phyloP scores from a whole-genome alignment of 2,797 vertebrate genomes.

The Typhlichthys eigenmanni region DNA sequence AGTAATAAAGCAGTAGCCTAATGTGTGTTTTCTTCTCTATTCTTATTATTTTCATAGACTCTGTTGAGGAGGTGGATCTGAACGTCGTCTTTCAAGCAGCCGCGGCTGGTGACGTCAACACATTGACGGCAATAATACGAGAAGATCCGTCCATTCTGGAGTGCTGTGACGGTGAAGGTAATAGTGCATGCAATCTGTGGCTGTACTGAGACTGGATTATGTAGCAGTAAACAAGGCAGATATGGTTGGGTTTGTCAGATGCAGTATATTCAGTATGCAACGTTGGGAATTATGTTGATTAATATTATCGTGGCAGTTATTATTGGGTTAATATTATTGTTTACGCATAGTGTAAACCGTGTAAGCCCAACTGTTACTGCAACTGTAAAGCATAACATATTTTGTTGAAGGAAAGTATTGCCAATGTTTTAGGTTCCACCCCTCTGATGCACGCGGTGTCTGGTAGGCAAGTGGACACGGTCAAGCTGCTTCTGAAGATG shows the following conservation, averaged over 20 bases:
- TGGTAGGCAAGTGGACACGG: conserved; percentile 86
- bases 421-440: conserved; percentile 78
- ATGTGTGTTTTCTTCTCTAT: too few species aligned
- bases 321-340: background rate
- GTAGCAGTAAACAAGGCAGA: background rate
- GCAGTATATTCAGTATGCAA: background rate
- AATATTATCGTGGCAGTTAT: background rate
- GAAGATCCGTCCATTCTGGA: conserved; percentile 89
- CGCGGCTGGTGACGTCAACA: conserved; percentile 83
- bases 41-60: conserved; percentile 70
- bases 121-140: conserved; percentile 82
- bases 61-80: conserved; percentile 82
- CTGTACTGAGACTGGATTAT: background rate
- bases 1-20: too few species aligned
- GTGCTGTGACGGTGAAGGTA: conserved; percentile 86
- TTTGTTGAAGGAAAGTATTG: too few species aligned
- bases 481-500: conserved; percentile 89
- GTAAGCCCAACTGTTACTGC: too few species aligned
- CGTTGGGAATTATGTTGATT: background rate
- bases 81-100: conserved; percentile 85
- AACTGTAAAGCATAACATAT: background rate
- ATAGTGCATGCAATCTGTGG: background rate
- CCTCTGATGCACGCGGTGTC: conserved; percentile 90
- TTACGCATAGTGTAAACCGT: too few species aligned
- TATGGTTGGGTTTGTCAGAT: background rate